Evolutionary conservation across 2,113 vertebrate species (phyloP), one percentile per base, ranked within the genome.

Genomic region (Elephantulus edwardii): DNA sequence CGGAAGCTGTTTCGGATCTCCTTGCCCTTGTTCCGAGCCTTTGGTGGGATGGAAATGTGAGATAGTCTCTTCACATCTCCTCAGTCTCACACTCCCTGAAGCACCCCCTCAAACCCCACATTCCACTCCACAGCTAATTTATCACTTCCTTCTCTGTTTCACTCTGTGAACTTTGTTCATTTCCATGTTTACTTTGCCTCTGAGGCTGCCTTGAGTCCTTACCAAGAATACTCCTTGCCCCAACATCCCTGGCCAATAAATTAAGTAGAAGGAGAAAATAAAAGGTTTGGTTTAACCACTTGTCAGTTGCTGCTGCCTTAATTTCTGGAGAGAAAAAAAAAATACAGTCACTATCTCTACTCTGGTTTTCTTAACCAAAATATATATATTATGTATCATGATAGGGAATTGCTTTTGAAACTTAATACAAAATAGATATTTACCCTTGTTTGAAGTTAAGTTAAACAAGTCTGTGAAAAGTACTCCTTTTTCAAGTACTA

Each of bases 391-490:
- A 86, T 9, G 30, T 54, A 70, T 58, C 16, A 64, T 76, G 71
- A 78, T 28, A 2, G 9, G 46, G 68, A 77, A 24, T 52, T 83
- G 44, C 26, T 80, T 87, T 91, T 80, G 50, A 83, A 86, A 80
- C 2, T 64, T 9, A 58, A 19, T 80, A 10, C 80, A 83, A 70
- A 83, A 83, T 24, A 93, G 62, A 70, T 64, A 64, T 62, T 66
- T 28, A 58, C 87, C 46, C 16, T 83, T 78, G 42, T 83, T 84
- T 91, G 50, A 87, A 90, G 52, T 54, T 78, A 89, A 60, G n/a
- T 58, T 35, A 75, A n/a, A 77, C 71, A 62, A 52, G 79, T 33
- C 28, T 14, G 44, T 80, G 75, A 87, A 87, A 91, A 91, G 35
- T 50, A 58, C 5, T 71, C 76, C 42, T 26, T 46, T 86, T 79